Evolutionary conservation across 2,113 vertebrate species (phyloP).

Genomic region (Trematocara marginatum): DNA sequence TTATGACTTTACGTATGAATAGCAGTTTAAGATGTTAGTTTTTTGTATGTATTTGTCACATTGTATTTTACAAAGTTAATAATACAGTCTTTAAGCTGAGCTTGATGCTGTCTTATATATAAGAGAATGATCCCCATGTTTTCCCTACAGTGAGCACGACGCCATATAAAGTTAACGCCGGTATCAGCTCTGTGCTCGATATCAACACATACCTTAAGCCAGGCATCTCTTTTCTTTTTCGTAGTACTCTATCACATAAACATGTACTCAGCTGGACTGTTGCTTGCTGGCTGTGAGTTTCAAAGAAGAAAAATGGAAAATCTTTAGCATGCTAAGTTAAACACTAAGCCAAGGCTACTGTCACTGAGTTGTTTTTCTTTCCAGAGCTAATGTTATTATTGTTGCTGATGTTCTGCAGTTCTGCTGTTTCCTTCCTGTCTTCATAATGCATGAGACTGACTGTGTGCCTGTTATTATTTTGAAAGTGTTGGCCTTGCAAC

Average conservation of each 20-base stretch:
- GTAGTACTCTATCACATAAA: neutral
- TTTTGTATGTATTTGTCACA: neutral
- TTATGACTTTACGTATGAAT: neutral
- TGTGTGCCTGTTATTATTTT: constrained; percentile 44
- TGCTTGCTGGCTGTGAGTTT: neutral
- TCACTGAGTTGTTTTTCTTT: constrained; percentile 1
- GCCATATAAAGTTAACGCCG: neutral
- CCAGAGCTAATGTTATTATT: constrained; percentile 36
- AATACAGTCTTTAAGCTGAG: neutral
- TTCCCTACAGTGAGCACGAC: neutral
- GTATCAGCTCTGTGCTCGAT: neutral
- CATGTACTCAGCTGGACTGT: neutral
- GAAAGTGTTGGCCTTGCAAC: constrained; percentile 56
- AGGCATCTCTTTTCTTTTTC: neutral
- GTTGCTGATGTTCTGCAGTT: constrained; percentile 32
- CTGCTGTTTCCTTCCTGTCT: constrained; percentile 33
- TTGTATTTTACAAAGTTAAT: neutral
- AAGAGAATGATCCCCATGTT: neutral
- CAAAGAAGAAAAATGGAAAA: neutral
- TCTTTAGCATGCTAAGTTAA: constrained; percentile 11
- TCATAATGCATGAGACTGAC: constrained; percentile 44
- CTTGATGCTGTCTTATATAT: neutral
- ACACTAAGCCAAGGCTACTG: constrained; percentile 16
- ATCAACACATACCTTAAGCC: neutral
- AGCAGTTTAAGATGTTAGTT: neutral